Conservation (phyloP, 2,888 invertebrate genomes). For the Xanthia icteritia region DNA sequence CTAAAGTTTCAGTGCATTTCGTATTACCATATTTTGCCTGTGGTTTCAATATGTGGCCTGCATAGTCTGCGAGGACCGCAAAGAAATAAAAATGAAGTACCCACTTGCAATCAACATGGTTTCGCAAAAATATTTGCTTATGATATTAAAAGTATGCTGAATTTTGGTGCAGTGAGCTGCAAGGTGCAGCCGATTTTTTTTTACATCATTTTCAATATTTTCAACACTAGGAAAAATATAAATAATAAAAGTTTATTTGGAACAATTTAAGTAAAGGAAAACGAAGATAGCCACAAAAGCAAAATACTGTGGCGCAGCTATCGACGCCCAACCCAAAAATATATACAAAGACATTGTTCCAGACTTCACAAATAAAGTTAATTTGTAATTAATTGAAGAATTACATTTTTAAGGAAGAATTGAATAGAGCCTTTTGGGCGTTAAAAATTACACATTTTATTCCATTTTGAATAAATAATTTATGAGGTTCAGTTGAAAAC, state of each 20-base stretch:
- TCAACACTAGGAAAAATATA: not conserved
- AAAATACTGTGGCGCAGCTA: too few relatives aligned
- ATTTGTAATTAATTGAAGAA: too few relatives aligned
- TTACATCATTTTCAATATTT: not conserved
- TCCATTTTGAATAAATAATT: not conserved
- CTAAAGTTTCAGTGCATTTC: slow-evolving; percentile 41
- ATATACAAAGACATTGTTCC: too few relatives aligned
- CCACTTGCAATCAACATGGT: slow-evolving; percentile 44
- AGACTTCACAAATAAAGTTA: too few relatives aligned
- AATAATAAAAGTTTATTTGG: too few relatives aligned
- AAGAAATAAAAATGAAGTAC: slow-evolving; percentile 51
- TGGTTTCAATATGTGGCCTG: slow-evolving; percentile 50
- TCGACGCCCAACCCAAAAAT: too few relatives aligned
- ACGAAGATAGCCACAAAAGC: too few relatives aligned
- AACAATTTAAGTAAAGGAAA: too few relatives aligned
- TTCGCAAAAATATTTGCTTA: slow-evolving; percentile 46
- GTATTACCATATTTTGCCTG: slow-evolving; percentile 45
- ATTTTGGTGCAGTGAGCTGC: slow-evolving; percentile 20
- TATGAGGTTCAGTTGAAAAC: too few relatives aligned
- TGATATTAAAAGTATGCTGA: slow-evolving; percentile 39
- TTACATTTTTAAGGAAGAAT: too few relatives aligned
- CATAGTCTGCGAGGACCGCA: slow-evolving; percentile 13
- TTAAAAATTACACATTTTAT: not conserved
- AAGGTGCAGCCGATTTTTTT: not conserved
- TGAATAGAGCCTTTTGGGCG: not conserved